Base-by-base conservation (phyloP, 35 echinoderm and acorn worm genomes). In the Apostichopus californicus region DNA sequence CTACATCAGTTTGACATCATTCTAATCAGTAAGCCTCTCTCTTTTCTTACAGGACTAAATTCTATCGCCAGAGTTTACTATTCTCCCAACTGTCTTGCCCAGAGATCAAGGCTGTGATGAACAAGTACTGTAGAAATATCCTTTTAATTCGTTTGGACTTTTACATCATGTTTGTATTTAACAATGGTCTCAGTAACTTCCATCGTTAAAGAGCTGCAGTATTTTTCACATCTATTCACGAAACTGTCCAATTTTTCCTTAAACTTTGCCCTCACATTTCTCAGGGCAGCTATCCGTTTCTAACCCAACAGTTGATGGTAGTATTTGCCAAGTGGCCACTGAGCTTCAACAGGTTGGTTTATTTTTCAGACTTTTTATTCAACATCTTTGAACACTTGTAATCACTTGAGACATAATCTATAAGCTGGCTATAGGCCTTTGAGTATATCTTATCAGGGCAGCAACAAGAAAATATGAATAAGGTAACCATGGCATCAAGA, bases 41-140 rank as follows among this genome's bases (percentile, higher is more conserved):
- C 17, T 87, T 79, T 80, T 92, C 60, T 86, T 70, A 59, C 87
- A 98, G 97, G 97, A 96, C 59, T 78, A 94, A 93, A 72, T 96
- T 83, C 65, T 95, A 93, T 82, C 63, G 97, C 2, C 97, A 98
- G 91, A 98, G 93, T 6, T 34, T 98, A 57, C 61, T 96, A 24
- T 94, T 96, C 78, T 96, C 92, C 25, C 78, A 64, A 61, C 72
- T 96, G 0, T 28, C 57, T 24, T 55, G 77, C 10, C 97, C 97
- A 93, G 97, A 98, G 81, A 87, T 98, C 54, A 98, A 96, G 55
- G 90, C 97, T 60, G 91, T 98, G 5, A 81, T 91, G 90, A 98
- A 90, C 87, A 94, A 96, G 63, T 86, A 98, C 28, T 96, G 97
- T 89, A 56, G 59, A 24, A 98, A 93, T 98, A 98, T 98, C 97